Percentiles rank a stretch among this genome's conserved stretches.
Evolutionary conservation across 1,140 invertebrate genomes (phyloP).

Genomic region (Probaryconus sp.): DNA sequence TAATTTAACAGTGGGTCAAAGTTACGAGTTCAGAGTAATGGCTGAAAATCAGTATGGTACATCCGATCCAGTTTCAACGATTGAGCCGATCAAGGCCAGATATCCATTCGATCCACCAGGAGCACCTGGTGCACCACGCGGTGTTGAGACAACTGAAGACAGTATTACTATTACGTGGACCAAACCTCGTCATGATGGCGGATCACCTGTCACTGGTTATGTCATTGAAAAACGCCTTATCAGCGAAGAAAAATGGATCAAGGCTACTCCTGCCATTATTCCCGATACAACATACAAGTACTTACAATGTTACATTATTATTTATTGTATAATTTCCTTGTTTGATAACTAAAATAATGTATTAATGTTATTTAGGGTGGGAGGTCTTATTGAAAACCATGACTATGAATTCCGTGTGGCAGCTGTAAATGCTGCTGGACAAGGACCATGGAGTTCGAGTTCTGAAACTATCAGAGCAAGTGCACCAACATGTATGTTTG

Average conservation of each 20-base stretch:
- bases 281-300: constrained; percentile 87
- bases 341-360: background rate
- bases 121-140: constrained; percentile 90
- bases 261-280: constrained; percentile 89
- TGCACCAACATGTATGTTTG: constrained; percentile 85
- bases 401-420: constrained; percentile 98
- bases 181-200: constrained; percentile 95
- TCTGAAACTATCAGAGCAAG: constrained; percentile 94
- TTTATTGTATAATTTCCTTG: too few species aligned
- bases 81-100: constrained; percentile 93
- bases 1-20: constrained; percentile 92
- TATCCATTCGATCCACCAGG: constrained; percentile 97
- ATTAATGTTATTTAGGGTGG: constrained; percentile 80
- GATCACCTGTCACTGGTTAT: constrained; percentile 93
- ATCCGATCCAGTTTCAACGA: constrained; percentile 93
- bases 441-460: constrained; percentile 93
- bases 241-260: constrained; percentile 94
- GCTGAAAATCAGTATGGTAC: constrained; percentile 98
- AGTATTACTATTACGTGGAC: constrained; percentile 96
- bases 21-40: constrained; percentile 98
- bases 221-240: constrained; percentile 94
- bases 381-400: constrained; percentile 94
- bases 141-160: constrained; percentile 93
- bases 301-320: constrained; percentile 6
- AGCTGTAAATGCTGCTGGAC: constrained; percentile 96